phyloP scores from a whole-genome alignment of 2,888 invertebrate genomes.

The Apamea epomidion region DNA sequence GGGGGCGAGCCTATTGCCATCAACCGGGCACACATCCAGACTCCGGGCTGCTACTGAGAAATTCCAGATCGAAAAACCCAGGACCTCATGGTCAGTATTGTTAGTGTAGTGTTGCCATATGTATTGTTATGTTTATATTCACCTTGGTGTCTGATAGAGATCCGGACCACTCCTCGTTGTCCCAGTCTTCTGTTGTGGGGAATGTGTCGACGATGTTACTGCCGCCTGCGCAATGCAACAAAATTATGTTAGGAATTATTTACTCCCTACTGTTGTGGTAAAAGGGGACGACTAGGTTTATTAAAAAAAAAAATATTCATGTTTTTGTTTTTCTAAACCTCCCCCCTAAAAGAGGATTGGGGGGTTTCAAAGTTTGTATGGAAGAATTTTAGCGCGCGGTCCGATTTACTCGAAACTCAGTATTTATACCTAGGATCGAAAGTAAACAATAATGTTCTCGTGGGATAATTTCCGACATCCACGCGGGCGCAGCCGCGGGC shows the following conservation, averaged over 20 bases:
- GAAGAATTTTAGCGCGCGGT: no score
- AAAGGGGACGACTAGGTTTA: no score
- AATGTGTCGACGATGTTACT: conserved; percentile 85
- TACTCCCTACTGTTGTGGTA: no score
- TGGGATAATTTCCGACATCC: no score
- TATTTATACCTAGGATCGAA: no score
- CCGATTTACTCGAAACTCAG: no score
- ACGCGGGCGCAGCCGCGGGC: no score
- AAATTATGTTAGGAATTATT: not conserved
- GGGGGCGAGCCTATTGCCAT: not conserved
- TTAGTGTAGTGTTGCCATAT: not conserved
- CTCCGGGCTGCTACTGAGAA: not conserved
- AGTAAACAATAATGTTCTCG: no score
- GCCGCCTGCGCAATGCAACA: conserved; percentile 71
- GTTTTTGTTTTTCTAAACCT: no score
- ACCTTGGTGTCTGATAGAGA: conserved; percentile 98
- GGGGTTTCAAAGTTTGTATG: no score
- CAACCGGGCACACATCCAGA: not conserved
- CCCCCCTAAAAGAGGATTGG: no score
- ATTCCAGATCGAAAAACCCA: not conserved
- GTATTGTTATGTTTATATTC: conserved; percentile 38
- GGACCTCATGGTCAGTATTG: not conserved
- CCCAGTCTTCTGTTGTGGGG: conserved; percentile 94
- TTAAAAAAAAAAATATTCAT: no score
- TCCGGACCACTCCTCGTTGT: conserved; percentile 98